These are phyloP conservation scores for Dugesia japonica DNA, from an alignment of 2,888 invertebrate genomes.

Conservation along the genomic window DNA sequence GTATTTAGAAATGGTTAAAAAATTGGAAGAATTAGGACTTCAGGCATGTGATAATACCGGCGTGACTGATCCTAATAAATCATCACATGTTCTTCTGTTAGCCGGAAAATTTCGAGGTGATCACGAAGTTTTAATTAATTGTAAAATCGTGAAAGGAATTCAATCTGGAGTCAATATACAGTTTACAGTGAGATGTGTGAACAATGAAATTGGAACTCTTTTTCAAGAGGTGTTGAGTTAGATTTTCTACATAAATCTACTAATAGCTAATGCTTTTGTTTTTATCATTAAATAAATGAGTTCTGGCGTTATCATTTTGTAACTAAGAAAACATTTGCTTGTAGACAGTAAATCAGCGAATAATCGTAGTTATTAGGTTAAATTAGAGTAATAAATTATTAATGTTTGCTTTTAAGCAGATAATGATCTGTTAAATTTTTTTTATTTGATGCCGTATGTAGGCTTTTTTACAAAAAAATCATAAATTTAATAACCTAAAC, in stretches of 20 bases:
- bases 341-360: no score
- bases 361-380: no score
- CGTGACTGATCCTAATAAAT: slow-evolving; percentile 64
- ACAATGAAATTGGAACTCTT: neutral
- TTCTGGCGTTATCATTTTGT: neutral
- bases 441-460: no score
- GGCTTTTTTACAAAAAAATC: no score
- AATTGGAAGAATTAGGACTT: slow-evolving; percentile 64
- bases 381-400: no score
- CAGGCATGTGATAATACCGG: slow-evolving; percentile 70
- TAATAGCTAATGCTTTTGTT: neutral
- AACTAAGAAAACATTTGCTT: no score
- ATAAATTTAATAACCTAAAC: no score
- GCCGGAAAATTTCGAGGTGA: slow-evolving; percentile 78
- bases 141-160: slow-evolving; percentile 55
- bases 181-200: neutral
- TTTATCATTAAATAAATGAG: neutral
- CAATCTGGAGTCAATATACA: neutral
- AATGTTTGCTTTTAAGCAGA: no score
- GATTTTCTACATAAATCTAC: neutral
- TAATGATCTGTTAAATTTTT: no score
- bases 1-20: slow-evolving; percentile 60
- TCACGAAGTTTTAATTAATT: slow-evolving; percentile 68
- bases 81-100: slow-evolving; percentile 63
- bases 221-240: neutral